These are phyloP conservation scores for Scortum barcoo DNA, from an alignment of 2,113 vertebrate species.

Conservation along the genomic window DNA sequence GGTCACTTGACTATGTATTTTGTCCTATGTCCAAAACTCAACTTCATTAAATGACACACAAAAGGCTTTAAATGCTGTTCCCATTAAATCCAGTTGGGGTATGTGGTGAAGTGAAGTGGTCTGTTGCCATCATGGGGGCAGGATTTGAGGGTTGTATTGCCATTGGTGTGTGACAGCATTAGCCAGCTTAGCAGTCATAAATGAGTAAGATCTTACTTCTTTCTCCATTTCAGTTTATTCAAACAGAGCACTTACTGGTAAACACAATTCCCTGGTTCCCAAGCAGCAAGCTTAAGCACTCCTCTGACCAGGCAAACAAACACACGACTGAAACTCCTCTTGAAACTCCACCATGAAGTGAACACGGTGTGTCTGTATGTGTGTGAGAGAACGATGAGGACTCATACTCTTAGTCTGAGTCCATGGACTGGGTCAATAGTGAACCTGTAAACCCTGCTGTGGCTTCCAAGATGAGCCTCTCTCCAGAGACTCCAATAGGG, in stretches of 20 bases:
- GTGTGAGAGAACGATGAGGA: background rate
- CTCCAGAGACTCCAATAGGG: constrained; percentile 47
- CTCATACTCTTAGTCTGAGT: constrained; percentile 1
- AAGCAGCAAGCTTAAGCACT: background rate
- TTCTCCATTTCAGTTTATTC: background rate
- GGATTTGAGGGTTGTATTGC: too few relatives aligned
- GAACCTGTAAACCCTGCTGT: constrained; percentile 61
- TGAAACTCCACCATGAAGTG: background rate
- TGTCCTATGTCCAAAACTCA: too few relatives aligned
- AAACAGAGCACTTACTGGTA: background rate
- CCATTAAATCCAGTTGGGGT: too few relatives aligned
- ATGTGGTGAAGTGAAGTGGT: background rate
- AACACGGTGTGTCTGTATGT: background rate
- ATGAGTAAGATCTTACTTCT: background rate
- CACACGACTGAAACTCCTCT: background rate
- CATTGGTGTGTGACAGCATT: too few relatives aligned
- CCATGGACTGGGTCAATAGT: constrained; percentile 56
- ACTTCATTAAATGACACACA: too few relatives aligned
- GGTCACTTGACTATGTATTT: too few relatives aligned
- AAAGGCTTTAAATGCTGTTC: too few relatives aligned
- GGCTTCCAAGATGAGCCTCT: constrained; percentile 46
- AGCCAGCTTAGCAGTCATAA: too few relatives aligned
- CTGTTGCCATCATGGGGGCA: background rate
- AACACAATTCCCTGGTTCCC: background rate
- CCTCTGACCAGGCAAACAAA: background rate